phyloP scores from a whole-genome alignment of 2,888 invertebrate genomes.

The Aleiodes alternator region DNA sequence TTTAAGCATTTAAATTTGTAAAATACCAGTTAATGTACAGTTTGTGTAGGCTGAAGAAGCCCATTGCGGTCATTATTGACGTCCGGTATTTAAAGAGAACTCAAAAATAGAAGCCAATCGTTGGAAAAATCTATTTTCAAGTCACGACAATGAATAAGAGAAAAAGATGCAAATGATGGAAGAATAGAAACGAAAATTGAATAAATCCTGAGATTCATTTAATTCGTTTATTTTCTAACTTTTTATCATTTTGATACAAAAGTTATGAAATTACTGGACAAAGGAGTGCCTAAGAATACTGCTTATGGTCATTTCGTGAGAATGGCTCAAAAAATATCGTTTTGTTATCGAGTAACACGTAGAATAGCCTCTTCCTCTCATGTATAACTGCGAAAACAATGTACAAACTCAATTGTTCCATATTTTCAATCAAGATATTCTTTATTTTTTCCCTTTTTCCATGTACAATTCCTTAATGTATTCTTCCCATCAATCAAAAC shows the following conservation, averaged over 20 bases:
- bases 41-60: constrained; percentile 26
- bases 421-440: constrained; percentile 9
- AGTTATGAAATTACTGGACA: constrained; percentile 32
- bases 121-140: constrained; percentile 20
- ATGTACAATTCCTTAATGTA: background rate
- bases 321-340: background rate
- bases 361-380: background rate
- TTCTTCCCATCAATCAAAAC: constrained; percentile 15
- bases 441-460: background rate
- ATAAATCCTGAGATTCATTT: background rate
- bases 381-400: background rate
- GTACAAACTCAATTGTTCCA: constrained; percentile 8
- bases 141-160: constrained; percentile 4
- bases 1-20: constrained; percentile 18
- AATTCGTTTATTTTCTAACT: background rate
- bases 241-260: background rate
- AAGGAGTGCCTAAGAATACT: background rate
- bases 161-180: background rate
- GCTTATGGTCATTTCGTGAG: constrained; percentile 7
- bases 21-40: background rate
- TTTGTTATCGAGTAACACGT: constrained; percentile 13
- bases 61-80: constrained; percentile 43
- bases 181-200: background rate
- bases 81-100: constrained; percentile 34
- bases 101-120: constrained; percentile 37